Percentiles rank a stretch among this genome's conserved stretches.
These are phyloP conservation scores for human DNA, from an alignment of 2,113 vertebrate genomes.

Conservation along the genomic window DNA sequence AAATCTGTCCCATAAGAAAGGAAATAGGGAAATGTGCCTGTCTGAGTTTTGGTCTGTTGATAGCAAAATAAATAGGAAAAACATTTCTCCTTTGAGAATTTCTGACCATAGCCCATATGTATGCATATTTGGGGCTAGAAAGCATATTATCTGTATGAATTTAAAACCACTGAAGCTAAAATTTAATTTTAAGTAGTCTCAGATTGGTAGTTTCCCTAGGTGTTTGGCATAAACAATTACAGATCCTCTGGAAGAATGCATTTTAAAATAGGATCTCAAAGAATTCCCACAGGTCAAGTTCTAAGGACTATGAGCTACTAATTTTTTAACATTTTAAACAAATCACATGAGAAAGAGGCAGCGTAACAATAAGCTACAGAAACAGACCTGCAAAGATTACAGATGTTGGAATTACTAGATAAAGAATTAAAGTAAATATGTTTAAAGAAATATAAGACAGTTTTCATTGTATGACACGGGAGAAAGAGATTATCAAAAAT, in stretches of 20 bases:
- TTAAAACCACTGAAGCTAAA: background rate
- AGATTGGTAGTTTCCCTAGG: background rate
- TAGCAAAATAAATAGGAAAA: background rate
- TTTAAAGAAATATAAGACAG: background rate
- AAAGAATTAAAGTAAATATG: background rate
- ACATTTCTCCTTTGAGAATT: background rate
- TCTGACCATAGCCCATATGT: background rate
- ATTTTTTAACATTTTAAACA: background rate
- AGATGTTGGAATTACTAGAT: background rate
- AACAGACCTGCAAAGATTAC: background rate
- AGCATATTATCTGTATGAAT: background rate
- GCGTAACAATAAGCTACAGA: background rate
- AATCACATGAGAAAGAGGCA: background rate
- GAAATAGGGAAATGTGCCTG: background rate
- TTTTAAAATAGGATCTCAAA: background rate
- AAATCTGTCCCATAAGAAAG: background rate
- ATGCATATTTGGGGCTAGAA: background rate
- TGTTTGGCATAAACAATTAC: background rate
- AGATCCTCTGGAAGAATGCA: background rate
- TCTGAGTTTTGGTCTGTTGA: background rate
- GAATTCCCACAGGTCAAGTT: background rate
- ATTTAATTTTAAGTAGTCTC: background rate
- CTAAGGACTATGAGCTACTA: background rate
- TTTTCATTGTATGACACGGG: background rate
- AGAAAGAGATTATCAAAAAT: background rate